Evolutionary conservation across 2,888 invertebrate species (phyloP), one percentile per base, ranked within the genome.

Genomic region (Ennomos fuscantarius): DNA sequence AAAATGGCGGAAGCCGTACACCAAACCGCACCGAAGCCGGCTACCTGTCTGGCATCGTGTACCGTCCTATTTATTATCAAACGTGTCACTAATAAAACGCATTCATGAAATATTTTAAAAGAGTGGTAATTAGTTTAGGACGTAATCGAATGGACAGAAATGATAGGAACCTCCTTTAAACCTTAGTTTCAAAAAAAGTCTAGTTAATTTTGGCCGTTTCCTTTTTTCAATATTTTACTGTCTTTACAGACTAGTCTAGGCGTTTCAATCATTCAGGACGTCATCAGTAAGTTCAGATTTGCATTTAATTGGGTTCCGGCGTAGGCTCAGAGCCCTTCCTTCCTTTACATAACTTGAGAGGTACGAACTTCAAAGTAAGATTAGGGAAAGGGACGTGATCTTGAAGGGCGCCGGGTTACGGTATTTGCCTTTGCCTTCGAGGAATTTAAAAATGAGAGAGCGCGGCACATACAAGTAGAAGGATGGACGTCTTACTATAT

Each of bases 391-490:
- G 62, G 63, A 50, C 55, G 55, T 36, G 48, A 50, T 53, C 50
- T 42, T 36, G 54, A 56, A 50, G 53, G 45, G 51, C 53, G 54
- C 53, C 54, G 34, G 32, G 54, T 51, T 52, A 51, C 56, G 48
- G 15, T 57, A 52, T 66, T 58, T 55, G 45, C 63, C 53, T 55
- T 55, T 43, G 52, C 56, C 54, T 53, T 58, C 33, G 40, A 60
- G 49, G 65, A 63, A 65, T 65, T 63, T 44, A 49, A 58, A 59
- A 55, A 62, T 46, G 61, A 58, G 54, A 53, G 54, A 64, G 41
- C 53, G 61, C 50, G 61, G 59, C 59, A 47, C 10, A 24, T 8
- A 43, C 56, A 55, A 57, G 45, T 51, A 50, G 43, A 44, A 50
- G 50, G 44, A 50, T 44, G 42, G 47, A 39, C 57, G 55, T 50